Conservation (phyloP, 2,888 invertebrate genomes). For the Bedellia somnulentella region DNA sequence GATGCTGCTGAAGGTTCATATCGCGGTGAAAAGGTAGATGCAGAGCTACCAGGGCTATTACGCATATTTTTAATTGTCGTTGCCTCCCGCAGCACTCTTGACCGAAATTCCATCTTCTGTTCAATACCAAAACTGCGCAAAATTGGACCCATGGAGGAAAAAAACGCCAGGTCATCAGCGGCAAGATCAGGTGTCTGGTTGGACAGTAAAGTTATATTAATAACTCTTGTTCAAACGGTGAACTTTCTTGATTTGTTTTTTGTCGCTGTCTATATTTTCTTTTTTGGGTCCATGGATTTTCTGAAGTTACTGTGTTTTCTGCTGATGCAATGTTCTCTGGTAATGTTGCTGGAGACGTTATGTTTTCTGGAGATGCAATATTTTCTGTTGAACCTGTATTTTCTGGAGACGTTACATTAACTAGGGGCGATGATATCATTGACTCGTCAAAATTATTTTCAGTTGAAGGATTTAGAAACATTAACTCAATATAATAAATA, state of each 20-base stretch:
- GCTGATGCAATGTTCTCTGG: conserved; percentile 9
- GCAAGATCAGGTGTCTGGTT: conserved; percentile 14
- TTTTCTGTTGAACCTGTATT: too few species aligned
- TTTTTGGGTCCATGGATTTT: conserved; percentile 10
- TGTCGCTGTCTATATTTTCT: conserved; percentile 8
- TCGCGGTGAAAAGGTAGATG: conserved; percentile 7
- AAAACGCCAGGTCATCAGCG: conserved; percentile 14
- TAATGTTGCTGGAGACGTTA: conserved; percentile 9
- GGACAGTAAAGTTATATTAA: conserved; percentile 12
- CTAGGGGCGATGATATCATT: conserved; percentile 6
- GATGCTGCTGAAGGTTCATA: conserved; percentile 3
- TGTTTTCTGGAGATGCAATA: conserved; percentile 5
- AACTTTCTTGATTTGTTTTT: conserved; percentile 6
- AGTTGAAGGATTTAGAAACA: conserved; percentile 12
- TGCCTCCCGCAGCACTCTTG: conserved; percentile 13
- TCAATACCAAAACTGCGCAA: conserved; percentile 12
- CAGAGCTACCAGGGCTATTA: conserved; percentile 3
- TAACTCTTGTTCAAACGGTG: conserved; percentile 10
- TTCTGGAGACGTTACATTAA: too few species aligned
- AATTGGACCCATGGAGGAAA: conserved; percentile 13
- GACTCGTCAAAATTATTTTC: conserved; percentile 12
- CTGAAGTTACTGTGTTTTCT: conserved; percentile 8
- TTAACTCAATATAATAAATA: conserved; percentile 13
- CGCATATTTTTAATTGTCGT: conserved; percentile 10
- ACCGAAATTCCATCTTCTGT: conserved; percentile 14